A percentile compares a stretch with the other conserved stretches of the same genome.
phyloP scores from a whole-genome alignment of 2,797 vertebrate genomes.

The Okamejei kenojei region DNA sequence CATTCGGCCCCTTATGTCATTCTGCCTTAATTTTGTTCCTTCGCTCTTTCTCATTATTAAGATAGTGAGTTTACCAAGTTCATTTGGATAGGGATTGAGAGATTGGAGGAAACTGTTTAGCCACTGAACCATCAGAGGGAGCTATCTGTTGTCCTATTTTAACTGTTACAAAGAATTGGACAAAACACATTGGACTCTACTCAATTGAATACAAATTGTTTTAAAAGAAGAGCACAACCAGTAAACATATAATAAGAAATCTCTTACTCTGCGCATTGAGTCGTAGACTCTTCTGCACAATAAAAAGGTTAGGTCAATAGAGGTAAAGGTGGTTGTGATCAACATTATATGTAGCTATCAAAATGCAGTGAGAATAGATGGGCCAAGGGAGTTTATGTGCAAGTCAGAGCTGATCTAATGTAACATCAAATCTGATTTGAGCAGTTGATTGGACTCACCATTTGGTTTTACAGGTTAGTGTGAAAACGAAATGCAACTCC shows the following conservation, averaged over 20 bases:
- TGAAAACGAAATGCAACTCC: not conserved
- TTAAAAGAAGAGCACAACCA: not conserved
- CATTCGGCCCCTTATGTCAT: not conserved
- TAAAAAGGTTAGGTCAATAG: not conserved
- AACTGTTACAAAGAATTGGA: not conserved
- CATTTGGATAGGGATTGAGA: not conserved
- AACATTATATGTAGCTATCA: not conserved
- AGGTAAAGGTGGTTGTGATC: not conserved
- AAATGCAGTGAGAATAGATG: not conserved
- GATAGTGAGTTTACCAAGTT: not conserved
- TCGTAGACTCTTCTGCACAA: not conserved
- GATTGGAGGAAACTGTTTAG: not conserved
- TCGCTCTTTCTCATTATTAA: not conserved
- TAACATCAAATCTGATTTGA: not conserved
- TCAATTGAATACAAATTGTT: too few species aligned
- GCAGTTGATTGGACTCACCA: not conserved
- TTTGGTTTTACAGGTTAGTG: not conserved
- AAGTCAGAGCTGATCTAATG: not conserved
- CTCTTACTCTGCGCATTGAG: not conserved
- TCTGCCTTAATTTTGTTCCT: not conserved
- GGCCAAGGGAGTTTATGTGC: not conserved
- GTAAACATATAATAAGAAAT: not conserved
- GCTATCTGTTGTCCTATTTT: not conserved
- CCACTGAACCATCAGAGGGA: not conserved
- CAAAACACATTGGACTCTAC: not conserved